Evolutionary conservation across 1,140 invertebrate genomes (phyloP).

Genomic region (Aphelinus atriplicis): DNA sequence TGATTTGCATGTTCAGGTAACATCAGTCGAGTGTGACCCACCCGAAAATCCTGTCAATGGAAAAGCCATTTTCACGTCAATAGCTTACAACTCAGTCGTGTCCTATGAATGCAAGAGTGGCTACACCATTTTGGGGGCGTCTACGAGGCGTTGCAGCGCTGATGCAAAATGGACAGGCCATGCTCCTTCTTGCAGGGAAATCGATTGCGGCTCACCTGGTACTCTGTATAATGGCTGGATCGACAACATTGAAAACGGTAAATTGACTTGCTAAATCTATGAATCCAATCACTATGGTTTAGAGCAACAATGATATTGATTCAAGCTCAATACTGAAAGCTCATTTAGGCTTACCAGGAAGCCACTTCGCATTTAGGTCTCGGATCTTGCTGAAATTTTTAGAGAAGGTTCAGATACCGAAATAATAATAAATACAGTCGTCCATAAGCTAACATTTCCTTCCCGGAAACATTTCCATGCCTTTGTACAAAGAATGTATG

Average conservation of each 20-base stretch:
- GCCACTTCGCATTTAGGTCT: too few relatives aligned
- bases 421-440: too few relatives aligned
- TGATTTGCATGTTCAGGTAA: conserved; percentile 65
- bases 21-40: conserved; percentile 88
- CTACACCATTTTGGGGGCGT: conserved; percentile 87
- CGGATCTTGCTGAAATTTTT: too few relatives aligned
- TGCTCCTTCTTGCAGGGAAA: conserved; percentile 91
- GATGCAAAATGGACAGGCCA: conserved; percentile 92
- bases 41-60: conserved; percentile 91
- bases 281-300: too few relatives aligned
- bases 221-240: conserved; percentile 94
- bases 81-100: conserved; percentile 92
- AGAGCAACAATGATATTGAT: too few relatives aligned
- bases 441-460: too few relatives aligned
- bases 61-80: conserved; percentile 90
- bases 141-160: conserved; percentile 87
- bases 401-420: too few relatives aligned
- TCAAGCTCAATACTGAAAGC: too few relatives aligned
- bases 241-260: conserved; percentile 84
- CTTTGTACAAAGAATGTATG: too few relatives aligned
- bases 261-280: neutral
- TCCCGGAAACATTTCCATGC: too few relatives aligned
- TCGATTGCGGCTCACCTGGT: conserved; percentile 92
- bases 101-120: conserved; percentile 94
- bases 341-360: too few relatives aligned